A percentile compares a stretch with the other conserved stretches of the same genome.
These are phyloP conservation scores for Melopsittacus undulatus DNA, from an alignment of 2,797 vertebrate genomes.

Conservation along the genomic window DNA sequence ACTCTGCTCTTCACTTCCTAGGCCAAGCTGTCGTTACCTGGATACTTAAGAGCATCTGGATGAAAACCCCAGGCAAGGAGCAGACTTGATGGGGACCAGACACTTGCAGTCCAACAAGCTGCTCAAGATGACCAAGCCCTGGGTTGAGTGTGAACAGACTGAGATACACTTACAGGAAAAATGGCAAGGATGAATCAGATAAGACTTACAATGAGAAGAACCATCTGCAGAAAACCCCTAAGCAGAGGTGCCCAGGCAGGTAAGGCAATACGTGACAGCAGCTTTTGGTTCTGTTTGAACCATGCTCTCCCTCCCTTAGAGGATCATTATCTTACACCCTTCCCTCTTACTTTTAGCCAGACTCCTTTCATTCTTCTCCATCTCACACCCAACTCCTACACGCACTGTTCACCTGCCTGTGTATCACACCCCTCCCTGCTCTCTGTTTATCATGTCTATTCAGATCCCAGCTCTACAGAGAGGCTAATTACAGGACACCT, in stretches of 20 bases:
- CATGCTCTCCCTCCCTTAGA: neutral
- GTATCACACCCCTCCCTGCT: neutral
- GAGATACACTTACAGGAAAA: neutral
- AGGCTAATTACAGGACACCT: neutral
- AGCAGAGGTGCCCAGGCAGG: neutral
- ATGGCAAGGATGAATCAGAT: neutral
- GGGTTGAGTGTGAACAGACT: neutral
- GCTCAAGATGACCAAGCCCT: neutral
- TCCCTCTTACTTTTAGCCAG: neutral
- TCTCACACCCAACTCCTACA: neutral
- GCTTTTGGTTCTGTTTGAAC: neutral
- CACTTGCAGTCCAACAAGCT: neutral
- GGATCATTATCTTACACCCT: neutral
- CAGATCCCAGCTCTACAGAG: neutral
- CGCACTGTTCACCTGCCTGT: neutral
- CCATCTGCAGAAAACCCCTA: neutral
- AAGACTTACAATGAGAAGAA: neutral
- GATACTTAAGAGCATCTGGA: neutral
- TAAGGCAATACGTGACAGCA: neutral
- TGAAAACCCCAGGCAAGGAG: neutral
- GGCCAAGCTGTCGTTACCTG: neutral
- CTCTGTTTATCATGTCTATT: neutral
- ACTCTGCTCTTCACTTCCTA: neutral
- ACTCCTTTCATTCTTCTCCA: neutral
- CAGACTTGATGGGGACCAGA: neutral